Percentiles rank a stretch among this genome's conserved stretches.
Conservation (phyloP, 1,140 invertebrate species). For the Holotrichia oblita region DNA sequence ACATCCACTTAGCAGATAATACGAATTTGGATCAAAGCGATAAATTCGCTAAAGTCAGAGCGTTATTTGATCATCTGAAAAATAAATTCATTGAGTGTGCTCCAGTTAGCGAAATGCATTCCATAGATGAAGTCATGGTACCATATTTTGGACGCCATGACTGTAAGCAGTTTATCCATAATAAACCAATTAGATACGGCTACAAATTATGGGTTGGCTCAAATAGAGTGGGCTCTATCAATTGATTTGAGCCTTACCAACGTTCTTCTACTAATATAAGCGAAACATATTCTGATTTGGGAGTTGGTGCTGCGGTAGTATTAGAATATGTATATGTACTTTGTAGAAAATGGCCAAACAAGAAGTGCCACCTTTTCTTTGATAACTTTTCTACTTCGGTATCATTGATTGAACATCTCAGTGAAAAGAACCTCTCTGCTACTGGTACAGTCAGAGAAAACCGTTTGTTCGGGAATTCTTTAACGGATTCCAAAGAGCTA, state of each 20-base stretch:
- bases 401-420: no score
- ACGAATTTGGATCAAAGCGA: neutral
- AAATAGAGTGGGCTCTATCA: constrained; percentile 13
- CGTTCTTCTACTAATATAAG: neutral
- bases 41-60: neutral
- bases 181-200: constrained; percentile 48
- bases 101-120: neutral
- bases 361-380: neutral
- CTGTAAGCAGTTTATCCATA: constrained; percentile 50
- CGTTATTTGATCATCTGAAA: neutral
- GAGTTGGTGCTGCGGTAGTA: neutral
- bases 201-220: constrained; percentile 46
- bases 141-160: constrained; percentile 49
- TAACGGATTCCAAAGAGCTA: no score
- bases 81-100: neutral
- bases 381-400: no score
- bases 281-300: neutral
- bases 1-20: neutral
- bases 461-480: no score
- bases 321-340: neutral
- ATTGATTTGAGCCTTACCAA: constrained; percentile 30
- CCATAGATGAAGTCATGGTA: constrained; percentile 48
- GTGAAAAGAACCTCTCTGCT: no score
- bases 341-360: neutral
- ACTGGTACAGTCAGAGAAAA: no score